Evolutionary conservation across 2,797 vertebrate species (phyloP), one percentile per base, ranked within the genome.

Genomic region (Karalla daura): DNA sequence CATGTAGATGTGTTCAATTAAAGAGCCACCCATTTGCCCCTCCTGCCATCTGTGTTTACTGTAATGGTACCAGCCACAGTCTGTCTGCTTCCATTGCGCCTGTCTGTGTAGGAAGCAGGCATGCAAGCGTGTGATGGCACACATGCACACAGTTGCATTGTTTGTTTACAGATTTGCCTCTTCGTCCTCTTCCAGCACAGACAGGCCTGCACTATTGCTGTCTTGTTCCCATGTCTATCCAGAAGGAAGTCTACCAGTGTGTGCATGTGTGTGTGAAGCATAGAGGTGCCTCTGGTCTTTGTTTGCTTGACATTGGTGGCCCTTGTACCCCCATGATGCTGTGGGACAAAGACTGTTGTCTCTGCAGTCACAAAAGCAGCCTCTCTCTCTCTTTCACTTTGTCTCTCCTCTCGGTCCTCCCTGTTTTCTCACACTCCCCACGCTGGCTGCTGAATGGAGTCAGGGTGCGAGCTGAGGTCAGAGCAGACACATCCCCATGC

Each of bases 241-340:
- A 88, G 81, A 88, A 86, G 86, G 78, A 87, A 81, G 76, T 86
- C 72, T 58, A 23, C 41, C 73, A 55, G 75, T 78, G 74, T 70
- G 64, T 60, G 66, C 10, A 10, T 59, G 45, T 55, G 30, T 30
- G 59, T 2, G 55, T 68, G 46, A 68, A 64, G 80, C 76, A 75
- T 67, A 12, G 81, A 88, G 87, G 89, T 90, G 84, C 89, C 89
- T 87, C 86, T 88, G 77, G 88, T 74, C 88, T 92, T 94, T 94
- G 93, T 95, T 91, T 89, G 86, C 72, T 68, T 92, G 93, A 93
- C 94, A 94, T 93, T 93, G 91, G 89, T 87, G 86, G 90, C 93
- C 90, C 92, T 94, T 93, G 92, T 94, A 80, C 86, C 85, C 85
- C 82, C 74, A 81, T 81, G 78, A 86, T 87, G 86, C 85, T 46